phyloP scores from a whole-genome alignment of 1,140 invertebrate species.

The Drosophila sulfurigaster region DNA sequence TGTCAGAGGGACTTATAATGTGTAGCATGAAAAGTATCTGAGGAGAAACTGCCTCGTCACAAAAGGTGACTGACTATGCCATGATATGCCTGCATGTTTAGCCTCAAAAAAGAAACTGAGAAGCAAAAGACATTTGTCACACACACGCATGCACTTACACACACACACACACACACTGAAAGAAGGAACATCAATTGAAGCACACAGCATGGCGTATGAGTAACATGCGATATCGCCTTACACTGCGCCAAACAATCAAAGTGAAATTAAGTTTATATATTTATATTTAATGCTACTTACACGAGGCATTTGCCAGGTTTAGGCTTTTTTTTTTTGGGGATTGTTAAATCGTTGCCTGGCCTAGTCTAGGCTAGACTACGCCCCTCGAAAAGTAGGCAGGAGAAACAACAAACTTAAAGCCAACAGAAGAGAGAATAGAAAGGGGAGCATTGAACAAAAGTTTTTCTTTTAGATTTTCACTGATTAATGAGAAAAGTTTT shows the following conservation, averaged over 20 bases:
- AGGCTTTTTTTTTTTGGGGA: background rate
- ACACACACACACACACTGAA: slow-evolving; percentile 2
- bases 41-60: slow-evolving; percentile 47
- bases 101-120: slow-evolving; percentile 58
- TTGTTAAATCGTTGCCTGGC: slow-evolving; percentile 1
- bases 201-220: slow-evolving; percentile 78
- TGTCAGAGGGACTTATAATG: slow-evolving; percentile 62
- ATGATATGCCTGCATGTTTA: slow-evolving; percentile 45
- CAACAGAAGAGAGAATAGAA: slow-evolving; percentile 18
- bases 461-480: slow-evolving; percentile 84
- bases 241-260: slow-evolving; percentile 83
- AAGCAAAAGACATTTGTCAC: slow-evolving; percentile 80
- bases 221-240: slow-evolving; percentile 82
- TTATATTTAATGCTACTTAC: slow-evolving; percentile 80
- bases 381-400: slow-evolving; percentile 49
- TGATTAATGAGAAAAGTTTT: slow-evolving; percentile 84
- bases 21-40: slow-evolving; percentile 61
- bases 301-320: slow-evolving; percentile 14
- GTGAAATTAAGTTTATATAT: slow-evolving; percentile 83
- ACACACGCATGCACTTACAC: slow-evolving; percentile 47
- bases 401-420: slow-evolving; percentile 75
- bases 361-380: slow-evolving; percentile 30
- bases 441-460: slow-evolving; percentile 68
- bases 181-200: slow-evolving; percentile 28
- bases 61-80: slow-evolving; percentile 74